Percentiles rank a stretch among this genome's conserved stretches.
phyloP scores from a whole-genome alignment of 2,113 vertebrate genomes.

The Canis aureus region DNA sequence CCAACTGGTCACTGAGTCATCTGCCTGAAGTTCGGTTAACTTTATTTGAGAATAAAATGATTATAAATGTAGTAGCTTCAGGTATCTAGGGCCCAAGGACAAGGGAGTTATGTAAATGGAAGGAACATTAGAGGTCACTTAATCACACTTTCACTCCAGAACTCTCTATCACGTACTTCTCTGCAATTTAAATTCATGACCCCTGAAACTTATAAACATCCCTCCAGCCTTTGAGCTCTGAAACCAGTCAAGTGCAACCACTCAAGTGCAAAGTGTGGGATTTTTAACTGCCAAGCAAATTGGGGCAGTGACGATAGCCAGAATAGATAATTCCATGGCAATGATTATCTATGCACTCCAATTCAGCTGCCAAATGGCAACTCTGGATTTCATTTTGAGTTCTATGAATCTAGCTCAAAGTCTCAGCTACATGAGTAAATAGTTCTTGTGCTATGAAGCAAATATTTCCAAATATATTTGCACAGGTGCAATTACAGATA shows the following conservation, averaged over 20 bases:
- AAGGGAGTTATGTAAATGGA: slow-evolving; percentile 47
- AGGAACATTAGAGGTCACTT: slow-evolving; percentile 55
- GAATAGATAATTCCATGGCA: not conserved
- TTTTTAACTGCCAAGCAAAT: not conserved
- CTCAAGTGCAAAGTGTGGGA: slow-evolving; percentile 3
- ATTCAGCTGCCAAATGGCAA: not conserved
- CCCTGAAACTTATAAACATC: slow-evolving; percentile 51
- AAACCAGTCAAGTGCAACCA: slow-evolving; percentile 41
- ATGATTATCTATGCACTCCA: not conserved
- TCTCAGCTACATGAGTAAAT: not conserved
- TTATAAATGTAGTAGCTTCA: not conserved
- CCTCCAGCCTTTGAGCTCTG: not conserved
- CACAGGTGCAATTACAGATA: not conserved
- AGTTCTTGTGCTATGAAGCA: not conserved
- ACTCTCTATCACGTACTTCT: not conserved
- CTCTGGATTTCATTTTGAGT: not conserved
- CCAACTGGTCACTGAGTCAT: not conserved
- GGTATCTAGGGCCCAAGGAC: not conserved
- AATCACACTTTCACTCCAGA: slow-evolving; percentile 27
- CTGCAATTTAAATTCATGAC: slow-evolving; percentile 57
- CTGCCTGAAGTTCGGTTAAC: not conserved
- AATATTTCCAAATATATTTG: slow-evolving; percentile 1
- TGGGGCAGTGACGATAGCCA: not conserved
- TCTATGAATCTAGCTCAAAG: not conserved
- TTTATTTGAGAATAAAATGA: not conserved